phyloP scores from a whole-genome alignment of 2,797 vertebrate species.

The Leuciscus waleckii region DNA sequence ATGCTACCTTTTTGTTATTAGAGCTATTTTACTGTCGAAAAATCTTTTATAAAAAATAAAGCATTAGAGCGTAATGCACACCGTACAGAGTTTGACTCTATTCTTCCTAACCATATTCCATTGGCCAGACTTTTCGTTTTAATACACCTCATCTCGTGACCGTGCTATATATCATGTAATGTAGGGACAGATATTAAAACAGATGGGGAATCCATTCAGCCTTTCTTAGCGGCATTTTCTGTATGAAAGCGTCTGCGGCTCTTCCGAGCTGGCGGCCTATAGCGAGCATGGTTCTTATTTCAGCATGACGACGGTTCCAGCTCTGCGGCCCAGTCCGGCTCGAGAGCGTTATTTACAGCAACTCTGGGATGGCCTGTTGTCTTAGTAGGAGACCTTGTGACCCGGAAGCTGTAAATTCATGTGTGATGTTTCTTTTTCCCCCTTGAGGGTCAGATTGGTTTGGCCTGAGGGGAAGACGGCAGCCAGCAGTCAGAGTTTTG shows the following conservation, averaged over 20 bases:
- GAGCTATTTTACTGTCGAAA: not conserved
- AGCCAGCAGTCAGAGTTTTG: conserved; percentile 18
- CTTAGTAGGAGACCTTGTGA: conserved; percentile 75
- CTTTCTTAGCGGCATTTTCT: conserved; percentile 22
- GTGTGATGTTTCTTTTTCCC: conserved; percentile 69
- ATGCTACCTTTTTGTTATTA: not conserved
- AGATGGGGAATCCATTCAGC: conserved; percentile 52
- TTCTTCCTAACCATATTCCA: conserved; percentile 2
- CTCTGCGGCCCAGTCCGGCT: conserved; percentile 50
- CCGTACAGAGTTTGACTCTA: not conserved
- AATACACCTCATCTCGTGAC: conserved; percentile 28
- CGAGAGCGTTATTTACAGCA: conserved; percentile 76
- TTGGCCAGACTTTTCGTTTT: conserved; percentile 48
- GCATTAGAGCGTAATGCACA: not conserved
- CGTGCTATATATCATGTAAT: conserved; percentile 51
- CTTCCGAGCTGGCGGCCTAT: conserved; percentile 45
- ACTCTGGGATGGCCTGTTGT: conserved; percentile 74
- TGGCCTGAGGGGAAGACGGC: conserved; percentile 39
- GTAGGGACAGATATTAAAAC: conserved; percentile 52
- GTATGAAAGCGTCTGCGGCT: conserved; percentile 52
- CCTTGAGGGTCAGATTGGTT: conserved; percentile 59
- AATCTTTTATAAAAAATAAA: not conserved
- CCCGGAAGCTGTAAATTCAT: conserved; percentile 75
- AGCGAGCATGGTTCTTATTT: conserved; percentile 62
- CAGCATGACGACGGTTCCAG: conserved; percentile 64